phyloP scores from a whole-genome alignment of 2,888 invertebrate species.

The Epirrhoe tristata region DNA sequence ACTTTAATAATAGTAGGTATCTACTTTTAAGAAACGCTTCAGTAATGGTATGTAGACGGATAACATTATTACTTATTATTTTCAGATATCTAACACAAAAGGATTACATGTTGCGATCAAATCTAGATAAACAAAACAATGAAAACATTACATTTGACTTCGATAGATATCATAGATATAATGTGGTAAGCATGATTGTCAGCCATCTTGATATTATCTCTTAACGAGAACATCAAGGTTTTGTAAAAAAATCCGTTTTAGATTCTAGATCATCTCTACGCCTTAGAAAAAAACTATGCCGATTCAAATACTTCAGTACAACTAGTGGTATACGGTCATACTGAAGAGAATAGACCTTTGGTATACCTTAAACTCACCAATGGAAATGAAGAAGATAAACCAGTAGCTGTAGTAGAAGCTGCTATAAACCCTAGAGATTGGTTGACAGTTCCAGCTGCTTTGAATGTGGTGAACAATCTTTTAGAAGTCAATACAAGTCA shows the following conservation, averaged over 20 bases:
- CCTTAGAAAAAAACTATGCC: constrained; percentile 50
- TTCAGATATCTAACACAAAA: constrained; percentile 58
- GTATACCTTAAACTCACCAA: constrained; percentile 80
- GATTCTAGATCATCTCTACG: constrained; percentile 62
- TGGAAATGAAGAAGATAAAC: constrained; percentile 62
- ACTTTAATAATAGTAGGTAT: no score
- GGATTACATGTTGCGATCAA: constrained; percentile 42
- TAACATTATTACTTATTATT: constrained; percentile 22
- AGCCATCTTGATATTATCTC: neutral
- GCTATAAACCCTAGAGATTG: constrained; percentile 89
- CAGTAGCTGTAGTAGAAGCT: constrained; percentile 85
- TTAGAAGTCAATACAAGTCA: constrained; percentile 73
- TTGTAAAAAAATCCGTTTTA: constrained; percentile 46
- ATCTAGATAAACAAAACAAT: constrained; percentile 16
- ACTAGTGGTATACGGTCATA: constrained; percentile 59
- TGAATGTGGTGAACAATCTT: constrained; percentile 87
- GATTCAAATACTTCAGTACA: constrained; percentile 50
- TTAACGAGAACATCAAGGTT: neutral
- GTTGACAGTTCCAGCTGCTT: constrained; percentile 88
- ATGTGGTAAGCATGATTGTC: constrained; percentile 54
- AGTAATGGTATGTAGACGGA: neutral
- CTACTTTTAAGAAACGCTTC: no score
- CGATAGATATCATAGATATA: constrained; percentile 62
- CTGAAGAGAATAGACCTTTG: constrained; percentile 61
- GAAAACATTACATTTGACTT: constrained; percentile 52